Evolutionary conservation across 2,797 vertebrate species (phyloP), one percentile per base, ranked within the genome.

Genomic region (Liasis olivaceus): DNA sequence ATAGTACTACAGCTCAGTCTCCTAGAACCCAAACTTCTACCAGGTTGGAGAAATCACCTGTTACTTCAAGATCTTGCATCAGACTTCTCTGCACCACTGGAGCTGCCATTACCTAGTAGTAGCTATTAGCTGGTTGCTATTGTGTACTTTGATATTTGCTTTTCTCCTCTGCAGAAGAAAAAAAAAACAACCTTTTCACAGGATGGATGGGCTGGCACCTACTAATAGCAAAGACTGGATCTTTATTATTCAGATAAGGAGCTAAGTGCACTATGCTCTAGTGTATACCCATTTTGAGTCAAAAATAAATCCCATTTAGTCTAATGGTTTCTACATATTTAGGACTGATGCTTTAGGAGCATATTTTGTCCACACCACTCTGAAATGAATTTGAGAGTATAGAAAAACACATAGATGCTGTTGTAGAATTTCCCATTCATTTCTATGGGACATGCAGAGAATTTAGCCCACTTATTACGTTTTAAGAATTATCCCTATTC

Each of bases 331-430:
- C 17, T 60, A 60, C 59, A 60, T 60, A 17, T 60, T 60, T 77
- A 77, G 17, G 6, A n/a, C n/a, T 69, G 66, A 42, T 77, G 17
- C 14, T 69, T 31, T 69, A n/a, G n/a, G 66, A 69, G n/a, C 66
- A 7, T 69, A 2, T 69, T 56, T 85, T 85, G 2, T 5, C 13
- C 84, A n/a, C 1, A 90, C 84, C 87, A 92, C 56, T 94, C 86
- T 90, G 85, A 93, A 92, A 91, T 66, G 1, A 93, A 90, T 69
- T 92, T 94, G 17, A 47, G 94, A 92, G 77, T 28, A 22, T 31
- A 7, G 28, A 15, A 60, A 9, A 84, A 84, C 22, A 51, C 20
- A 42, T 9, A 51, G 2, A 2, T 88, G 13, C 22, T 72, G n/a
- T 72, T 72, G 31, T 2, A 72, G 31, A 17, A 69, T 2, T 31